Conservation (phyloP, 1,140 invertebrate species). For the Drosophila parabipectinata region DNA sequence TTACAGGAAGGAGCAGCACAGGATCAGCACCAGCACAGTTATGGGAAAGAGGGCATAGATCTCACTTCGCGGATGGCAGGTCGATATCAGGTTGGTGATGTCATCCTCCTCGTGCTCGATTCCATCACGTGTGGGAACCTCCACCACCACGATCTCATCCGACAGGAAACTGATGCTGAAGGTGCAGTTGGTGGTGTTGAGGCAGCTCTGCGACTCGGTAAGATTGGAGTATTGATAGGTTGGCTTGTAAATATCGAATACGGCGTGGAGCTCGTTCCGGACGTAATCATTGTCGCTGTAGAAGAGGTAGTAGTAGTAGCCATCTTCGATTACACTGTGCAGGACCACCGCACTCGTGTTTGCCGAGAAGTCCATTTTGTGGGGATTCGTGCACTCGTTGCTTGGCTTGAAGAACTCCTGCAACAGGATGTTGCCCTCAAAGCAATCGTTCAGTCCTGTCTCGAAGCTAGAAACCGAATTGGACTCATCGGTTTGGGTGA, state of each 20-base stretch:
- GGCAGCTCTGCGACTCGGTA: constrained; percentile 87
- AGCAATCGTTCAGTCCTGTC: constrained; percentile 89
- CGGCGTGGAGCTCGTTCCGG: constrained; percentile 91
- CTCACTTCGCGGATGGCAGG: constrained; percentile 90
- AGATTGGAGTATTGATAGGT: constrained; percentile 91
- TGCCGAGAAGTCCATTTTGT: constrained; percentile 87
- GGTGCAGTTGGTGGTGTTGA: constrained; percentile 90
- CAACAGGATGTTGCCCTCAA: constrained; percentile 89
- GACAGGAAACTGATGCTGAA: constrained; percentile 89
- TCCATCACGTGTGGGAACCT: constrained; percentile 91
- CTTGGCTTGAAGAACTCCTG: constrained; percentile 88
- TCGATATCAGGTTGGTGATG: constrained; percentile 88
- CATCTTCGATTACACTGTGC: constrained; percentile 89
- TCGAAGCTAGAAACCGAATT: constrained; percentile 91
- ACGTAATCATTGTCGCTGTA: constrained; percentile 93
- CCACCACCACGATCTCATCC: constrained; percentile 90
- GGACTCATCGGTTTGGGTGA: constrained; percentile 85
- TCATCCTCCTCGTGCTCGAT: constrained; percentile 90
- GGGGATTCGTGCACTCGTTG: constrained; percentile 87
- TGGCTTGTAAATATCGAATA: constrained; percentile 93
- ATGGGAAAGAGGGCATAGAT: constrained; percentile 92
- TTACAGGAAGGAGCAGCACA: constrained; percentile 91
- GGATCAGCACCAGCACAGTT: constrained; percentile 89
- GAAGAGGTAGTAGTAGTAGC: constrained; percentile 95
- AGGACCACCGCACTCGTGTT: constrained; percentile 87